Percentiles rank a stretch among this genome's conserved stretches.
Evolutionary conservation across 2,113 vertebrate species (phyloP).

Genomic region (Anarrhichthys ocellatus): DNA sequence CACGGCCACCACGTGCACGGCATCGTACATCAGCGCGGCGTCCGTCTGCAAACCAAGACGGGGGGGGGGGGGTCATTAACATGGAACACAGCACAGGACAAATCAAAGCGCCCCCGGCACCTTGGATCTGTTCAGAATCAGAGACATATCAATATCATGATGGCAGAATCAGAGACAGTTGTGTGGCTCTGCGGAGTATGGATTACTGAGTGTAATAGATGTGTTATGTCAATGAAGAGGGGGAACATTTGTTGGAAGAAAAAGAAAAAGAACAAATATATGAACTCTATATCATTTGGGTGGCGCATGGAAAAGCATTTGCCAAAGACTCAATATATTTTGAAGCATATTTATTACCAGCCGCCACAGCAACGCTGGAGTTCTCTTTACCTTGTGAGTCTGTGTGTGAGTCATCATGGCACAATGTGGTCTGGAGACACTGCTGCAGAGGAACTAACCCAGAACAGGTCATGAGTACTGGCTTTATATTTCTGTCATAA

Average conservation of each 20-base stretch:
- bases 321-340: not conserved
- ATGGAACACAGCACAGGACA: constrained; percentile 16
- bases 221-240: not conserved
- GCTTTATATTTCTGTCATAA: not conserved
- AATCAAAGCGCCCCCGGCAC: not conserved
- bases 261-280: not conserved
- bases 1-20: constrained; percentile 96
- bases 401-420: not conserved
- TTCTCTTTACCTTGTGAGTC: not conserved
- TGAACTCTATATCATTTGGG: not conserved
- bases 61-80: constrained; percentile 33
- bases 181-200: not conserved
- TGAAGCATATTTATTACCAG: not conserved
- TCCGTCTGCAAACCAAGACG: constrained; percentile 87
- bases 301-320: not conserved
- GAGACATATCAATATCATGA: constrained; percentile 30
- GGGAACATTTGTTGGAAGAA: not conserved
- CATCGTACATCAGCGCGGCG: constrained; percentile 97
- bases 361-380: not conserved
- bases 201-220: not conserved
- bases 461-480: not conserved
- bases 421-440: not conserved
- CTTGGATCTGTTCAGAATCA: constrained; percentile 11
- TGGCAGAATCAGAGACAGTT: constrained; percentile 16
- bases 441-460: not conserved